These are phyloP conservation scores for Heptranchias perlo DNA, from an alignment of 2,113 vertebrate species.

Conservation along the genomic window DNA sequence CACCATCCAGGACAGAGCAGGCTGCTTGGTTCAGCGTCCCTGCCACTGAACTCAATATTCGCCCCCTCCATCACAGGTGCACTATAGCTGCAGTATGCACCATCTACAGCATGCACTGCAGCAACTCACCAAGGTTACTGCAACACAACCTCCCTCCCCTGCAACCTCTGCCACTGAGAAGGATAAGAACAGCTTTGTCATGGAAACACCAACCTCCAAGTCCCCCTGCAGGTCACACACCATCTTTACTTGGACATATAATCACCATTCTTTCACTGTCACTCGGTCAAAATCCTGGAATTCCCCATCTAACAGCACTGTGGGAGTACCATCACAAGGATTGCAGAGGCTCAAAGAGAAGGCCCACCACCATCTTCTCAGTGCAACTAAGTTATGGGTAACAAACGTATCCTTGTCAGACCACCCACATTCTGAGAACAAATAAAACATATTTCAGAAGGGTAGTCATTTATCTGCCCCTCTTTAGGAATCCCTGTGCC, in stretches of 20 bases:
- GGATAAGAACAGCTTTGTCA: too few relatives aligned
- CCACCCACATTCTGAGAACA: not conserved
- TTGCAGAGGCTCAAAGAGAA: not conserved
- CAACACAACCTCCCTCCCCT: not conserved
- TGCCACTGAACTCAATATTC: not conserved
- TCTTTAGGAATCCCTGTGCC: not conserved
- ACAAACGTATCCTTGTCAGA: not conserved
- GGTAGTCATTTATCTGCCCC: not conserved
- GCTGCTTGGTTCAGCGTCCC: not conserved
- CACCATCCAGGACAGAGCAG: not conserved
- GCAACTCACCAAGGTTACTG: not conserved
- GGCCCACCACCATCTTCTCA: not conserved
- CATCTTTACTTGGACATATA: not conserved
- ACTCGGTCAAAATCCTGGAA: not conserved
- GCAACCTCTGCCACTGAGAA: not conserved
- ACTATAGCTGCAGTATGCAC: not conserved
- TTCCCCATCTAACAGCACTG: not conserved
- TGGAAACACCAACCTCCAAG: too few relatives aligned
- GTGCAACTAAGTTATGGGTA: not conserved
- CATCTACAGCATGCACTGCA: too few relatives aligned
- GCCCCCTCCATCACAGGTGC: not conserved
- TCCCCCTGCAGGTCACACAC: not conserved
- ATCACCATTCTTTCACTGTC: not conserved
- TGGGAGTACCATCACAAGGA: not conserved
- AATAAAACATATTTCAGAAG: not conserved